A percentile compares a stretch with the other conserved stretches of the same genome.
phyloP scores from a whole-genome alignment of 2,113 vertebrate genomes.

The Piaya cayana region DNA sequence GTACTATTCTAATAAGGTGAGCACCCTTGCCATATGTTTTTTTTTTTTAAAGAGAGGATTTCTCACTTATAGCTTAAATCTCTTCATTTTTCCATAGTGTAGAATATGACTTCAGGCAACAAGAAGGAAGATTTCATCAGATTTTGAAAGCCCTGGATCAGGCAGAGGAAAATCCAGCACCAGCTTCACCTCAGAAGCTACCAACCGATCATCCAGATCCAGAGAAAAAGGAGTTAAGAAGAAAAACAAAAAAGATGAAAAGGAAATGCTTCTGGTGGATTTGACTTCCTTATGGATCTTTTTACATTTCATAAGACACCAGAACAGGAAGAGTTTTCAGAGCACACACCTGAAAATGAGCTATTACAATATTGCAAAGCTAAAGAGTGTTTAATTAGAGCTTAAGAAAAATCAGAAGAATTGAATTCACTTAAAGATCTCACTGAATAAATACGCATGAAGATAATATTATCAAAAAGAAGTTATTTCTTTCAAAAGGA shows the following conservation, averaged over 20 bases:
- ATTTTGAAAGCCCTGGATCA: conserved; percentile 86
- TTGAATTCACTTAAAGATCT: neutral
- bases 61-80: neutral
- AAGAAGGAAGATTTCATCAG: conserved; percentile 89
- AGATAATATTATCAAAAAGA: neutral
- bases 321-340: neutral
- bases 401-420: neutral
- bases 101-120: conserved; percentile 95
- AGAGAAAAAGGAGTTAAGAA: conserved; percentile 77
- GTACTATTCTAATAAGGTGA: neutral
- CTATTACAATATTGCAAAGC: neutral
- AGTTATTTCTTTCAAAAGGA: neutral
- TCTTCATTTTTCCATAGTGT: conserved; percentile 78
- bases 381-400: neutral
- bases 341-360: neutral
- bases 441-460: neutral
- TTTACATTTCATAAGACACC: neutral
- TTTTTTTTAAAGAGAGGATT: neutral
- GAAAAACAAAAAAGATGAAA: conserved; percentile 90
- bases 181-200: conserved; percentile 70
- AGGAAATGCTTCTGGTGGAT: conserved; percentile 99
- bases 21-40: neutral
- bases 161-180: conserved; percentile 70
- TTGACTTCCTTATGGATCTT: conserved; percentile 53
- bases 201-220: conserved; percentile 56